Evolutionary conservation across 2,797 vertebrate species (phyloP), one percentile per base, ranked within the genome.

Genomic region (Micromesistius poutassou): DNA sequence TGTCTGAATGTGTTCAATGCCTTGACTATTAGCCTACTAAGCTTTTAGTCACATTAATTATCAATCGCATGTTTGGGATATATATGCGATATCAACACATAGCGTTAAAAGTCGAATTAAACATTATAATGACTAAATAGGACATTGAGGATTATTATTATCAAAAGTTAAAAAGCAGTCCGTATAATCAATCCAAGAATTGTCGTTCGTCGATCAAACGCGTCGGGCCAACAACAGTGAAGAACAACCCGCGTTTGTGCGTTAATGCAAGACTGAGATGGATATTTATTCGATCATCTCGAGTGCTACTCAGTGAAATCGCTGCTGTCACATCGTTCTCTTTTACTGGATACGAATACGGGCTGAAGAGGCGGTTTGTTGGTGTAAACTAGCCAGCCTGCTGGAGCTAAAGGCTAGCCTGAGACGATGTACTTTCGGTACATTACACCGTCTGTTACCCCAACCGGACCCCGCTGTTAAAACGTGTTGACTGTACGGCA

Each of bases 111-210:
- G 6, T 62, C 6, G 2, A 62, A 62, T n/a, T 62, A 9, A 62
- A 62, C 55, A 62, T n/a, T 62, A 1, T n/a, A 62, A 62, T 62
- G 22, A 19, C 22, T 25, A 16, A 62, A 62, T 62, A n/a, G 19
- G 22, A 62, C 2, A 62, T n/a, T n/a, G 19, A 62, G 22, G 22
- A 22, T 19, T 25, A n/a, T 68, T 68, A 68, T 68, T 68, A 28
- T 68, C 25, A 12, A 68, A 68, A 10, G 62, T 68, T 68, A 71
- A 33, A 71, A 71, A n/a, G 30, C 86, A 91, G 90, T 78, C 84
- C 82, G 74, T 33, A 77, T 0, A 91, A 87, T 92, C 90, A 85
- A 90, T 9, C 74, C 7, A 10, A 9, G 74, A 75, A n/a, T 5
- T 30, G 74, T 90, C 90, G 91, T 79, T 89, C 87, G 30, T 55